Conservation (phyloP, 2,888 invertebrate species). For the Acronicta leporina region DNA sequence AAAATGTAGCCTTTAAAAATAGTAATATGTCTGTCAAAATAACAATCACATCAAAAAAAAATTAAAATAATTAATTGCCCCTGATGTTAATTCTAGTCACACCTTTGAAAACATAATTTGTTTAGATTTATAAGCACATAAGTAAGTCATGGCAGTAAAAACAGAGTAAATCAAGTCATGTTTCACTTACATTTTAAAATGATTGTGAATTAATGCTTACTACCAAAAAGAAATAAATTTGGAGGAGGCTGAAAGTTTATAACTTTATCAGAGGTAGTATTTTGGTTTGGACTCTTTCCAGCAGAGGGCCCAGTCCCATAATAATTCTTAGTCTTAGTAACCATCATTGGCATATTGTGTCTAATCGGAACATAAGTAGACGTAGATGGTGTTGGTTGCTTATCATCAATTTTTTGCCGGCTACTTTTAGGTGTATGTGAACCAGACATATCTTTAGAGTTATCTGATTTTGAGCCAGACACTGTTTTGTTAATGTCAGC, state of each 20-base stretch:
- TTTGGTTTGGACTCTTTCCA: neutral
- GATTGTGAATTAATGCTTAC: neutral
- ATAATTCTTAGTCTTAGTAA: neutral
- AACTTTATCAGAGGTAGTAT: neutral
- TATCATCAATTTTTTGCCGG: neutral
- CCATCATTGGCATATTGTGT: conserved; percentile 1
- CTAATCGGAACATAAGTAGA: neutral
- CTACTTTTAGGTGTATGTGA: neutral
- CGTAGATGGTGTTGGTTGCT: neutral
- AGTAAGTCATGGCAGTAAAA: too few relatives aligned
- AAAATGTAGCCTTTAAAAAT: too few relatives aligned
- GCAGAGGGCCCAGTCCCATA: neutral
- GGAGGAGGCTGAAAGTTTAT: neutral
- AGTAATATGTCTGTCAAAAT: too few relatives aligned
- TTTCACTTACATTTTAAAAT: neutral
- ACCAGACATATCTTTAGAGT: neutral
- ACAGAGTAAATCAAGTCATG: too few relatives aligned
- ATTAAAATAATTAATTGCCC: too few relatives aligned
- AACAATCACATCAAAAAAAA: too few relatives aligned
- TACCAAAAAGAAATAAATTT: neutral
- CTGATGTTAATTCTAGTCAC: too few relatives aligned
- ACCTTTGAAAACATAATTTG: too few relatives aligned
- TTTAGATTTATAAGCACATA: too few relatives aligned
- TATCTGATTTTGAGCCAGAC: neutral
- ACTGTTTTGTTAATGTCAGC: neutral